Percentiles rank a stretch among this genome's conserved stretches.
These are phyloP conservation scores for Orgyia antiqua DNA, from an alignment of 2,888 invertebrate species.

Conservation along the genomic window DNA sequence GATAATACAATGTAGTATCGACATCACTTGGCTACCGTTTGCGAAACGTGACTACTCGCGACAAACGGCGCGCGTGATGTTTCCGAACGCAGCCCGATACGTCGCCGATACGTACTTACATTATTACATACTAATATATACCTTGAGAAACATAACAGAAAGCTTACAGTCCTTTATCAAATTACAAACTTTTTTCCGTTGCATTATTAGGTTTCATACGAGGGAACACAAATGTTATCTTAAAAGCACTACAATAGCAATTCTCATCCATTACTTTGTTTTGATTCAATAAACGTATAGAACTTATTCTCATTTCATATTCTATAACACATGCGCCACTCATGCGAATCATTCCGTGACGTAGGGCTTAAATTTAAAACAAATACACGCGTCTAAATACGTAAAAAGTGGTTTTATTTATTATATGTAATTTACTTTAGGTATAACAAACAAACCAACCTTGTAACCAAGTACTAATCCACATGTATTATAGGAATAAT, in stretches of 20 bases:
- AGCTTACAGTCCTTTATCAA: conserved; percentile 10
- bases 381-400: too few species aligned
- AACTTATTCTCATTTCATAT: conserved; percentile 13
- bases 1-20: conserved; percentile 33
- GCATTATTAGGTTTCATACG: conserved; percentile 23
- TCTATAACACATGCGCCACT: too few species aligned
- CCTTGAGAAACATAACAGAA: conserved; percentile 21
- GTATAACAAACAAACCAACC: too few species aligned
- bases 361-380: too few species aligned
- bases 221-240: conserved; percentile 20
- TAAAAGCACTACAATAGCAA: conserved; percentile 23
- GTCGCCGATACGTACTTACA: conserved; percentile 48
- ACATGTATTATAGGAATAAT: too few species aligned
- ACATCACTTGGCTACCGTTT: conserved; percentile 59
- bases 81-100: conserved; percentile 57
- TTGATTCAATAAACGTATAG: too few species aligned
- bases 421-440: too few species aligned
- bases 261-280: too few species aligned
- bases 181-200: conserved; percentile 21
- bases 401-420: too few species aligned
- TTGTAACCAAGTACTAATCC: too few species aligned
- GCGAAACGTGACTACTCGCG: conserved; percentile 65
- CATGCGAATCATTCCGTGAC: too few species aligned
- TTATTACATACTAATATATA: conserved; percentile 24
- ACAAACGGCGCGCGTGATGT: conserved; percentile 70